Evolutionary conservation across 2,113 vertebrate species (phyloP), one percentile per base, ranked within the genome.

Genomic region (Corythaeola cristata): DNA sequence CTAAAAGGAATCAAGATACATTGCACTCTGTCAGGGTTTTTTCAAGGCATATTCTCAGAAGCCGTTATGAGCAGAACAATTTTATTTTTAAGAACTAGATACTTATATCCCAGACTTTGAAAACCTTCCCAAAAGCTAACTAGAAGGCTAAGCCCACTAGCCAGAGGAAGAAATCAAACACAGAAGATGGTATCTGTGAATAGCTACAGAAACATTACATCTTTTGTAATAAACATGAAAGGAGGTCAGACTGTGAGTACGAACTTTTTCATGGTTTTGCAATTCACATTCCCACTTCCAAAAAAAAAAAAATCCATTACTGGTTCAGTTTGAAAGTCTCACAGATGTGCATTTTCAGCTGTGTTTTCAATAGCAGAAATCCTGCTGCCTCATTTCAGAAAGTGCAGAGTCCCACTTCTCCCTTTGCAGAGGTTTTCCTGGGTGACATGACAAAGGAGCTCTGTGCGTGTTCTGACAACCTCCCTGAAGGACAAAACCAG

Each of bases 1-100:
- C 99, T 99, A 91, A 45, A 95, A 85, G 49, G 58, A 94, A 84
- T 8, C 19, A 58, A 94, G 44, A 96, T 13, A 86, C 26, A 72
- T 35, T 49, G 47, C 12, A 35, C 10, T 41, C 37, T 52, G 1
- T 76, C 74, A 67, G 24, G 20, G 49, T 55, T 89, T 78, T 15
- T 30, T 85, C 55, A 52, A 69, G 55, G 32, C 23, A 12, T 28
- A 8, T 52, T 85, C 58, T 78, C 62, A 78, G 60, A 67, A 78
- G 52, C 66, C 80, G 56, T 50, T 62, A 62, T 8, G 3, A 89
- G 50, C 14, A 89, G 68, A 90, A 59, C 26, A 64, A 47, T 50
- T 89, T 83, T 71, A 47, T 21, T 77, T 83, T 49, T 8, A 56
- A 71, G 81, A 81, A 26, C 18, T 15, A 45, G 32, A 8, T 80